These are phyloP conservation scores for Elgaria multicarinata DNA, from an alignment of 2,113 vertebrate genomes.

Conservation along the genomic window DNA sequence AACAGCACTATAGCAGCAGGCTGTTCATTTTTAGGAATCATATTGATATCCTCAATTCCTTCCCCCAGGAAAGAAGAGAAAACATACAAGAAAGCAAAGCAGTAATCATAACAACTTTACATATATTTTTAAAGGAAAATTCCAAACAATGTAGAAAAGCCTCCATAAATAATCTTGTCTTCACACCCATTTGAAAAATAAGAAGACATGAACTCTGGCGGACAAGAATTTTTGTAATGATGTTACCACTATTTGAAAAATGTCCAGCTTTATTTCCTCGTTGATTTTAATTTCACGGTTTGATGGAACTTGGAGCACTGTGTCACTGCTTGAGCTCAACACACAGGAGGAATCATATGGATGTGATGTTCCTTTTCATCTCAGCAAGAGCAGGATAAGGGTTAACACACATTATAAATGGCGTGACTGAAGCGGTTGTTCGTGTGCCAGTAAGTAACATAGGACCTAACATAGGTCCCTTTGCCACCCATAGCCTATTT, in stretches of 20 bases:
- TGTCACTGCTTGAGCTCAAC: not conserved
- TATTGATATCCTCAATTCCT: no score
- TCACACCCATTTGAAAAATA: not conserved
- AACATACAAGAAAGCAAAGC: not conserved
- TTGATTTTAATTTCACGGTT: not conserved
- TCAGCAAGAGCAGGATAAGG: not conserved
- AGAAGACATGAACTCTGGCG: not conserved
- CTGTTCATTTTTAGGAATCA: not conserved
- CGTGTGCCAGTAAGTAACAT: not conserved
- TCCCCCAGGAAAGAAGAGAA: not conserved
- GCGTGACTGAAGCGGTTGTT: not conserved
- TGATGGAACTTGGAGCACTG: not conserved
- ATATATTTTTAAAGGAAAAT: not conserved
- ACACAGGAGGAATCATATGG: not conserved
- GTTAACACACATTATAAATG: not conserved
- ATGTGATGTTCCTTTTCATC: not conserved
- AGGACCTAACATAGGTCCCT: not conserved
- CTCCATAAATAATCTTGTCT: not conserved
- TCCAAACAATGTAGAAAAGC: not conserved
- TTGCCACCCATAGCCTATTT: not conserved
- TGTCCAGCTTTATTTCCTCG: not conserved
- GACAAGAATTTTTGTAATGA: constrained; percentile 5
- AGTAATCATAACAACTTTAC: not conserved
- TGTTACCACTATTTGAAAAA: not conserved
- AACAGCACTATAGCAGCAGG: not conserved